A percentile compares a stretch with the other conserved stretches of the same genome.
Conservation (phyloP, 2,888 invertebrate species). For the Dendrolimus pini region DNA sequence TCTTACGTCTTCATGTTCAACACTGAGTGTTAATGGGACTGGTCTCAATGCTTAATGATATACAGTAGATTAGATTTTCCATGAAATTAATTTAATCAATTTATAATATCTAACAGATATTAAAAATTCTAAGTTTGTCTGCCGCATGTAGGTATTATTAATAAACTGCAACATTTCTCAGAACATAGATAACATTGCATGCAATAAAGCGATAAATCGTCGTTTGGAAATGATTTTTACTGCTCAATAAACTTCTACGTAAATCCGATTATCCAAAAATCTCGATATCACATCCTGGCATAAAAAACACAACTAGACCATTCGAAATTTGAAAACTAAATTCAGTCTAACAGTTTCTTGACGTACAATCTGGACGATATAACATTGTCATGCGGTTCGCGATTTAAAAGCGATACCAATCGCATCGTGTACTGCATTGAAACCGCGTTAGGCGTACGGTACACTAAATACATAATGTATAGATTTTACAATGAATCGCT, state of each 20-base stretch:
- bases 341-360: background rate
- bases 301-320: background rate
- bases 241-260: background rate
- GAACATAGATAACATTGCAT: too few species aligned
- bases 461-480: constrained; percentile 66
- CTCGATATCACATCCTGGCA: background rate
- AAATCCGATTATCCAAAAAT: background rate
- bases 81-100: too few species aligned
- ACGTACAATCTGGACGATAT: background rate
- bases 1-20: too few species aligned
- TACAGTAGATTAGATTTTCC: too few species aligned
- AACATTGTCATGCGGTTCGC: background rate
- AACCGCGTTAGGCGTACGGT: constrained; percentile 5
- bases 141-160: too few species aligned
- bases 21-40: too few species aligned
- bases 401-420: background rate
- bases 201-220: too few species aligned
- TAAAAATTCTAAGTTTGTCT: too few species aligned
- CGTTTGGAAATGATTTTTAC: too few species aligned
- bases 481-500: constrained; percentile 32
- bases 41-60: too few species aligned
- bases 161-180: too few species aligned
- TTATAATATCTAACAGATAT: too few species aligned
- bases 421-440: background rate
- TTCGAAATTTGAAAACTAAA: background rate